A percentile compares a stretch with the other conserved stretches of the same genome.
phyloP scores from a whole-genome alignment of 2,113 vertebrate species.

The Nothobranchius kuhntae region DNA sequence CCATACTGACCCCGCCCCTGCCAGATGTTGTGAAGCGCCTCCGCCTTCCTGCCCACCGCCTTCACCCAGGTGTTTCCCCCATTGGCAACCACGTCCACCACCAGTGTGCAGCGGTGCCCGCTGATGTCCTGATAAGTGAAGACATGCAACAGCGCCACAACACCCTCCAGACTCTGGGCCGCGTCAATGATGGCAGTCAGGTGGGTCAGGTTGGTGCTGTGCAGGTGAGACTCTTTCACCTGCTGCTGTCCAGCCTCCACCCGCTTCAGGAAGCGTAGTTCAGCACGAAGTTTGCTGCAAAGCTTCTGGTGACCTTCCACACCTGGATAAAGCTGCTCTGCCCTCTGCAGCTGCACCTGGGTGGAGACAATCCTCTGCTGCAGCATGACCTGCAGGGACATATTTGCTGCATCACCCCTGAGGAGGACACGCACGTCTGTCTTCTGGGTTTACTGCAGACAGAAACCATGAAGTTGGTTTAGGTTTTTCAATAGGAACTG shows the following conservation, averaged over 20 bases:
- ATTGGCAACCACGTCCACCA: conserved; percentile 93
- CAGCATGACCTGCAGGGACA: conserved; percentile 86
- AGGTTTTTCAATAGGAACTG: too few species aligned
- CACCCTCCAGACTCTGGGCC: conserved; percentile 85
- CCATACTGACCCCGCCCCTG: conserved; percentile 95
- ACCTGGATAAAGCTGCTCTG: conserved; percentile 81
- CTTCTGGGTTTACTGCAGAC: conserved; percentile 20
- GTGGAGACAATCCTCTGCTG: conserved; percentile 86
- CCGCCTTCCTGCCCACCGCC: conserved; percentile 93
- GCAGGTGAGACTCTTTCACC: conserved; percentile 91
- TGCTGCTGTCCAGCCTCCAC: conserved; percentile 87
- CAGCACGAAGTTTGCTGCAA: conserved; percentile 88
- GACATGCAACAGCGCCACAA: conserved; percentile 89
- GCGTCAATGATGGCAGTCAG: conserved; percentile 90
- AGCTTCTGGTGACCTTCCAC: conserved; percentile 92
- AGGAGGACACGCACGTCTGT: background rate
- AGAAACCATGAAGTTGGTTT: too few species aligned
- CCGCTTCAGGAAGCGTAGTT: conserved; percentile 89
- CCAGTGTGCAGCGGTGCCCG: conserved; percentile 83
- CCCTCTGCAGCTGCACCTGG: conserved; percentile 85
- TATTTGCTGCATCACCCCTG: conserved; percentile 85
- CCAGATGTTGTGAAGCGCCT: conserved; percentile 97
- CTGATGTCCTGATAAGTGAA: conserved; percentile 84
- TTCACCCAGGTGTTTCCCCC: conserved; percentile 95
- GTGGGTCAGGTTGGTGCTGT: conserved; percentile 96